Evolutionary conservation across 2,888 invertebrate genomes (phyloP), one percentile per base, ranked within the genome.

Genomic region (Tenthredo livida): DNA sequence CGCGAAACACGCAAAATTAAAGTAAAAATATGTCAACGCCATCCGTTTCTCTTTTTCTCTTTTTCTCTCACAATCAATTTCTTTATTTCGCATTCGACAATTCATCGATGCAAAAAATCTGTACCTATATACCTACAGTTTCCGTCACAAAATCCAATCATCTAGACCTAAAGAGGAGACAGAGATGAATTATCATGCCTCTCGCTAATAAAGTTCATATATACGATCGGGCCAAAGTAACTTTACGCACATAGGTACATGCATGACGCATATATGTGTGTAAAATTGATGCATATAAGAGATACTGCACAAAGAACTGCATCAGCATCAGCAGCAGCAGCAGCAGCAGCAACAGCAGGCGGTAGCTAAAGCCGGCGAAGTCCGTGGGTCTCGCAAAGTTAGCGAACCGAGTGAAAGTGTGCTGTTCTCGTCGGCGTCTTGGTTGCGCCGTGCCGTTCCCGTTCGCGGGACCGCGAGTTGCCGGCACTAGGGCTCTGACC

Each of bases 401-500:
- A 67, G 82, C 82, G 67, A 83, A 43, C 67, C 82, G 82, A 83
- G 82, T 83, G 82, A 83, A 83, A 83, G 82, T 83, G 82, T 67
- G 67, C 67, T 61, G 25, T 61, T 61, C 61, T 25, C 61, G 61
- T 61, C 80, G 33, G 10, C 78, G 65, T 77, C 77, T 77, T 77
- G 75, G 17, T 29, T 61, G 21, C 25, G 10, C 61, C 61, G 25
- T 17, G 29, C 54, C 78, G 78, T 78, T 78, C 78, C 61, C 61
- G 78, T 58, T 78, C 58, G 78, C 89, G 90, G 90, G 89, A 90
- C 88, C 89, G 90, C 91, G 88, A 91, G 92, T 58, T 80, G 61
- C 80, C 40, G 21, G 50, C 77, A 78, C 78, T 61, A 78, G 92
- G 93, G 93, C 90, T 93, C 93, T 93, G 93, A 93, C 93, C 93